phyloP scores from a whole-genome alignment of 2,888 invertebrate species.

The Blastobasis lacticolella region DNA sequence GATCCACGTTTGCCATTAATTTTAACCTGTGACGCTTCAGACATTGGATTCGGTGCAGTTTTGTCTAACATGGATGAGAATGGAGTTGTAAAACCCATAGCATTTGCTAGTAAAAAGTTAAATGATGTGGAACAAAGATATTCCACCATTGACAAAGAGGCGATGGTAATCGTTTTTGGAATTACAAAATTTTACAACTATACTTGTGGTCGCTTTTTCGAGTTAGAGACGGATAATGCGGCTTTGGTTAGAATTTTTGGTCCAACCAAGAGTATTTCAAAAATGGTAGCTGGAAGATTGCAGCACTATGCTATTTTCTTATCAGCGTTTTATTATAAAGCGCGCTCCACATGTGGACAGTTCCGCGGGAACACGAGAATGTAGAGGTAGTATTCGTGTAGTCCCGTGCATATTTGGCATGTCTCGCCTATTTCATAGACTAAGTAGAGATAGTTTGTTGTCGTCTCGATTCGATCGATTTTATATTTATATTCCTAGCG shows the following conservation, averaged over 20 bases:
- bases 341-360: too few species aligned
- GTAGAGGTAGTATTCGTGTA: too few species aligned
- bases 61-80: conserved; percentile 2
- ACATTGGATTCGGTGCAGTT: not conserved
- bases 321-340: conserved; percentile 5
- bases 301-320: conserved; percentile 8
- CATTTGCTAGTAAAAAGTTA: too few species aligned
- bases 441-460: too few species aligned
- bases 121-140: not conserved
- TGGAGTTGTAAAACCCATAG: too few species aligned
- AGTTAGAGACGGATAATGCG: not conserved
- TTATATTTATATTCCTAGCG: too few species aligned
- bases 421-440: too few species aligned
- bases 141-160: conserved; percentile 5
- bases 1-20: not conserved
- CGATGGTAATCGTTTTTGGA: too few species aligned
- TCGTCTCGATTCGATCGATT: too few species aligned
- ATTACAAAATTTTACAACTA: too few species aligned
- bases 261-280: conserved; percentile 4
- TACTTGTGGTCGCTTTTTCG: conserved; percentile 1
- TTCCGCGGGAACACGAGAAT: too few species aligned
- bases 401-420: too few species aligned
- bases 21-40: conserved; percentile 2
- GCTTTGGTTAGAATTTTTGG: conserved; percentile 1
- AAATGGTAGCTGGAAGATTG: conserved; percentile 6